Base-by-base conservation (phyloP, 2,113 vertebrate species). In the Aviceda subcristata region DNA sequence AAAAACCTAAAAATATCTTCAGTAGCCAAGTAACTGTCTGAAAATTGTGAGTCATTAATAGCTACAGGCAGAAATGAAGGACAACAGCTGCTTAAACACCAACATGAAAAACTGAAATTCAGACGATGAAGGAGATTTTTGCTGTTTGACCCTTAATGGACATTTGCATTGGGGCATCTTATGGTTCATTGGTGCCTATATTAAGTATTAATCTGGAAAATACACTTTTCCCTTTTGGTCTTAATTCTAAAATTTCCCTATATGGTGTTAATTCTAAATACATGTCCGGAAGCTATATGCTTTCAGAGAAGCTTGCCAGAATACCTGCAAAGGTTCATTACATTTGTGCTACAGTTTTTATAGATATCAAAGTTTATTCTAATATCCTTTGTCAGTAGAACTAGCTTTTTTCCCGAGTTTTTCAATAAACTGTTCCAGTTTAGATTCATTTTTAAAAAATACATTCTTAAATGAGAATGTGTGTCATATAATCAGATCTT, bases 41-140 rank as follows among this genome's bases (percentile, higher is more conserved):
- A 94, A 95, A 95, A 73, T 45, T 80, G 81, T 95, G 93, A 97
- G 94, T 97, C 95, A 94, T 91, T 88, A 94, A 82, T 91, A 93
- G 95, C 95, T 88, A 67, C 60, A 45, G 92, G 94, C 92, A 88
- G 71, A 76, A 79, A 51, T 57, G 91, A 96, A 94, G 94, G 83
- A 91, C 95, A 95, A 15, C 20, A 12, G 78, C 90, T 92, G 89
- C 83, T 94, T 79, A 55, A 92, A 80, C 81, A 89, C 87, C 77
- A 91, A 29, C 66, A 56, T 30, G 41, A 63, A 90, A 79, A 92
- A 36, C 29, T 76, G 82, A 60, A 53, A 67, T 77, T 81, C 60
- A 75, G 66, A 79, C 71, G 80, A 89, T 43, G 68, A 91, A 36
- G 34, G 76, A 91, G 83, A 38, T 36, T 64, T 94, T 60, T 92